Base-by-base conservation (phyloP, 1,140 invertebrate species). In the Vanessa atalanta region DNA sequence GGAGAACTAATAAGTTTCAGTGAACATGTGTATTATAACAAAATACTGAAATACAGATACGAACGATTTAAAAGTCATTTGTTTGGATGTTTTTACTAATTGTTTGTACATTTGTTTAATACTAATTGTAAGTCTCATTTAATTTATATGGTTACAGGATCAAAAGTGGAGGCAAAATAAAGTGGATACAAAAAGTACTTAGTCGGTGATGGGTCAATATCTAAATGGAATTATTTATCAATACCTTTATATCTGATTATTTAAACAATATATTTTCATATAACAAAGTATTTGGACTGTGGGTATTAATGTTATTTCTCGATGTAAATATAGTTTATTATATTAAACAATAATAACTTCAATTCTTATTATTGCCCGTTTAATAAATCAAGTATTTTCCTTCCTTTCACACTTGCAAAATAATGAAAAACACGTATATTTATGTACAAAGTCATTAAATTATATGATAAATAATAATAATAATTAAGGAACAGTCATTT, bases 101-200 rank as follows among this genome's bases (percentile, higher is more conserved):
- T 37, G 26, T 47, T 14, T 66, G 16, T 20, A 53, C 26, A 51
- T 51, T 20, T 31, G 31, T 37, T 14, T 55, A 55, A 12, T 9
- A 8, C 31, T 13, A 47, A 47, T 13, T 23, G 11, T 31, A 31
- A 55, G n/a, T 16, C 51, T 73, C 15, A 65, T 23, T 12, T 65
- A 60, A 73, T 79, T 81, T 75, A 83, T 72, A 80, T 78, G 37
- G 80, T 90, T 92, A 72, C 90, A 92, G 90, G 90, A 92, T 78
- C 90, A 92, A 80, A 92, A 92, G 82, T 92, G 90, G 90, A 81
- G 90, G 78, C 90, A 89, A 76, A 90, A 88, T 81, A 92, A 90
- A 86, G 76, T 81, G 77, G 88, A 89, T 79, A 67, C 80, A 50
- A 92, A 92, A 83, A 79, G 83, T 65, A 83, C 88, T 70, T 89